phyloP scores from a whole-genome alignment of 1,140 invertebrate species.

The Drosophila murphyi region DNA sequence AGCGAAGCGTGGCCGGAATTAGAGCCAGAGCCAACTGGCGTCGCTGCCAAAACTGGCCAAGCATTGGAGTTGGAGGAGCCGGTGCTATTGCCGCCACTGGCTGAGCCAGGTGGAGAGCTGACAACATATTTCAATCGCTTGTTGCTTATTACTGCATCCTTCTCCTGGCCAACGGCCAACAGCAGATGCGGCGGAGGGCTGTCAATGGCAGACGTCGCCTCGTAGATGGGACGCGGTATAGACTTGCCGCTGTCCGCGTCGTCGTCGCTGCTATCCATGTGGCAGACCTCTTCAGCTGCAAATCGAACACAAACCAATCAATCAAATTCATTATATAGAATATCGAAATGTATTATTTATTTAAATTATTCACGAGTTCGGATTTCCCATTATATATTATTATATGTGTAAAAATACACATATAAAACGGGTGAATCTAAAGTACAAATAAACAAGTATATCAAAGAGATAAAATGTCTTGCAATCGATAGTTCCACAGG shows the following conservation, averaged over 20 bases:
- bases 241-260: constrained; percentile 69
- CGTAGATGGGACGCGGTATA: constrained; percentile 75
- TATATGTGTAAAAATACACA: too few relatives aligned
- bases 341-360: too few relatives aligned
- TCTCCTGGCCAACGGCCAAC: constrained; percentile 23
- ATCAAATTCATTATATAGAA: background rate
- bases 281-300: background rate
- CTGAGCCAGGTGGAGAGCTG: constrained; percentile 58
- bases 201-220: constrained; percentile 69
- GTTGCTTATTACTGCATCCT: constrained; percentile 51
- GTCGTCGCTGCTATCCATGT: constrained; percentile 67
- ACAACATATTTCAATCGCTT: constrained; percentile 71
- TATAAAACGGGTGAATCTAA: too few relatives aligned
- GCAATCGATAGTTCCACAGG: background rate
- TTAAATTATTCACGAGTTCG: too few relatives aligned
- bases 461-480: too few relatives aligned
- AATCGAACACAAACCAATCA: background rate
- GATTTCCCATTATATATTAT: too few relatives aligned
- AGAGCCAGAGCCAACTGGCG: background rate
- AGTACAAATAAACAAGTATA: too few relatives aligned
- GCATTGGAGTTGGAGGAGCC: constrained; percentile 55
- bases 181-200: constrained; percentile 57
- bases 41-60: constrained; percentile 36
- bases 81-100: constrained; percentile 54
- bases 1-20: constrained; percentile 49